Percentiles rank a stretch among this genome's conserved stretches.
Conservation (phyloP, 2,797 vertebrate genomes). For the Phrynocephalus forsythii region DNA sequence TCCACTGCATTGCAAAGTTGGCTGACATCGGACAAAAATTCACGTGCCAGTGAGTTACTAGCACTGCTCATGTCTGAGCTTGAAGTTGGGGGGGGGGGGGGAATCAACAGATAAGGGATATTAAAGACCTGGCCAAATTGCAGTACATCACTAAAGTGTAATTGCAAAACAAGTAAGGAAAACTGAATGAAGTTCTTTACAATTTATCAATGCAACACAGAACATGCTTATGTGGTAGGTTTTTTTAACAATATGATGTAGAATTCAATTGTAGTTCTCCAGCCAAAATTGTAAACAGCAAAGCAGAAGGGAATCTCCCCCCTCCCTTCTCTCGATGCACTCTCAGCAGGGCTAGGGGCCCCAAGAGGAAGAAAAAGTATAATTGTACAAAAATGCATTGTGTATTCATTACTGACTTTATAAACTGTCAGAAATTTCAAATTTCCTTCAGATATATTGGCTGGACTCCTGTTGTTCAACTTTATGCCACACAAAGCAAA, state of each 20-base stretch:
- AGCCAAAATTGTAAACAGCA: background rate
- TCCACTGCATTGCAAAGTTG: slow-evolving; percentile 94
- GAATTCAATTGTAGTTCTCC: background rate
- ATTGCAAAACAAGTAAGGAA: background rate
- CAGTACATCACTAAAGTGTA: background rate
- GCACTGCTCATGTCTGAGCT: slow-evolving; percentile 97
- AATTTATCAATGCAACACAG: background rate
- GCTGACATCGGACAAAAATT: slow-evolving; percentile 97
- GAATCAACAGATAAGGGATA: slow-evolving; percentile 34
- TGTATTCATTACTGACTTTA: background rate
- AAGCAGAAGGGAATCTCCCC: background rate
- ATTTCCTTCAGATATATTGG: background rate
- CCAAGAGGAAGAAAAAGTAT: background rate
- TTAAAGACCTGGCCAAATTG: slow-evolving; percentile 3
- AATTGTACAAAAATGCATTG: background rate
- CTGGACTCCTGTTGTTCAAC: no score
- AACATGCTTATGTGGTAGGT: background rate
- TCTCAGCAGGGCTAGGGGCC: no score
- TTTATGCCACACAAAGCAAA: no score
- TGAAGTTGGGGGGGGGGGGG: no score
- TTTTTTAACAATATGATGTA: background rate
- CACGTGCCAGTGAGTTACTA: slow-evolving; percentile 95
- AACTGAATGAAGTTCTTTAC: background rate
- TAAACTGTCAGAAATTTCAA: background rate
- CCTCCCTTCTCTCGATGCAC: no score